Evolutionary conservation across 2,797 vertebrate species (phyloP).

Genomic region (Potorous gilbertii): DNA sequence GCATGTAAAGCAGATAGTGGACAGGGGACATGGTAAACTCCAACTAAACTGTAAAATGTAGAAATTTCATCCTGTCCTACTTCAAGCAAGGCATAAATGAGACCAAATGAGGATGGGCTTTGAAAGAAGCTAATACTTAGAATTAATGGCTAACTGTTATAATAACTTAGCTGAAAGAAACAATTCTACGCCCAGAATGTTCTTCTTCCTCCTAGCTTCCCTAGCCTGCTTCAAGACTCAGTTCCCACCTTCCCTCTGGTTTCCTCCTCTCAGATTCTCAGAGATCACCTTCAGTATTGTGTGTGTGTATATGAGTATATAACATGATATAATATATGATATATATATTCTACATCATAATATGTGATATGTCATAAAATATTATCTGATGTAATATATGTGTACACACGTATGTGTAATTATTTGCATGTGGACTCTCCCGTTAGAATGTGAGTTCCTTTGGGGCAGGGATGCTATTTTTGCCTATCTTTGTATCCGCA

Average conservation of each 20-base stretch:
- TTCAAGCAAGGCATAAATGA: constrained; percentile 8
- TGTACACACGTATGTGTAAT: rapidly evolving
- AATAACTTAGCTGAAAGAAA: not conserved
- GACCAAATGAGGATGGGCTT: not conserved
- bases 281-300: not conserved
- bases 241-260: not conserved
- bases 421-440: not conserved
- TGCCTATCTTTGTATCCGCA: not conserved
- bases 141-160: constrained; percentile 3
- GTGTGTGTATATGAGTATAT: not conserved
- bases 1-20: not conserved
- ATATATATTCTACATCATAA: too few species aligned
- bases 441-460: not conserved
- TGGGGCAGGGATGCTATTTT: not conserved
- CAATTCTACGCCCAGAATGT: not conserved
- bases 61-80: not conserved
- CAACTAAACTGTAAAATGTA: not conserved
- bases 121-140: not conserved
- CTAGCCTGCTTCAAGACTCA: not conserved
- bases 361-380: too few species aligned
- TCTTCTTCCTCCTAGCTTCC: not conserved
- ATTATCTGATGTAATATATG: not conserved
- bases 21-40: not conserved
- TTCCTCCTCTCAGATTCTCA: not conserved
- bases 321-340: too few species aligned